Evolutionary conservation across 2,888 invertebrate genomes (phyloP).

Genomic region (Ernsta delagoae): DNA sequence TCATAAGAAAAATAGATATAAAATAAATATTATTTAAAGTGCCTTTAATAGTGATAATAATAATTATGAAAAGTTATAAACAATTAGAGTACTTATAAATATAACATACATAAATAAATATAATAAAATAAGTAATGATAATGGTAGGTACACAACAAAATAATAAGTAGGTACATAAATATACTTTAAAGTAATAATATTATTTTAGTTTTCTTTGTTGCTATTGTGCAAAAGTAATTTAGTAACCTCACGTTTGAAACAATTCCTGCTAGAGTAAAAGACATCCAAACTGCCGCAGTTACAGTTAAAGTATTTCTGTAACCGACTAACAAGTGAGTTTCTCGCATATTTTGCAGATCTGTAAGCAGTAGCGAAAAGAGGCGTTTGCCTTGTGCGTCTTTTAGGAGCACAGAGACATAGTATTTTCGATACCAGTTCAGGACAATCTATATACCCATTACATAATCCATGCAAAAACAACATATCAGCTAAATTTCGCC

Average conservation of each 20-base stretch:
- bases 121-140: too few species aligned
- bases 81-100: too few species aligned
- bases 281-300: neutral
- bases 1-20: too few species aligned
- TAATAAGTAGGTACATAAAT: too few species aligned
- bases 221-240: neutral
- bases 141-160: too few species aligned
- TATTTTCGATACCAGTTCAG: neutral
- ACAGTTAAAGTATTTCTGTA: neutral
- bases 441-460: constrained; percentile 4
- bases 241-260: neutral
- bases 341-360: neutral
- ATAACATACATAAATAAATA: too few species aligned
- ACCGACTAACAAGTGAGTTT: neutral
- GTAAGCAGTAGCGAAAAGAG: neutral
- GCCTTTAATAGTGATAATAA: too few species aligned
- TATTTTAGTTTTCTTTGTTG: too few species aligned
- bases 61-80: too few species aligned
- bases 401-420: constrained; percentile 1
- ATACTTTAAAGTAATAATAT: too few species aligned
- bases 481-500: constrained; percentile 6
- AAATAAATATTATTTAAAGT: too few species aligned
- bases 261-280: neutral
- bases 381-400: neutral
- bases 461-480: constrained; percentile 1